These are phyloP conservation scores for Oasisia sp. DNA, from an alignment of 2,888 invertebrate species.

Conservation along the genomic window DNA sequence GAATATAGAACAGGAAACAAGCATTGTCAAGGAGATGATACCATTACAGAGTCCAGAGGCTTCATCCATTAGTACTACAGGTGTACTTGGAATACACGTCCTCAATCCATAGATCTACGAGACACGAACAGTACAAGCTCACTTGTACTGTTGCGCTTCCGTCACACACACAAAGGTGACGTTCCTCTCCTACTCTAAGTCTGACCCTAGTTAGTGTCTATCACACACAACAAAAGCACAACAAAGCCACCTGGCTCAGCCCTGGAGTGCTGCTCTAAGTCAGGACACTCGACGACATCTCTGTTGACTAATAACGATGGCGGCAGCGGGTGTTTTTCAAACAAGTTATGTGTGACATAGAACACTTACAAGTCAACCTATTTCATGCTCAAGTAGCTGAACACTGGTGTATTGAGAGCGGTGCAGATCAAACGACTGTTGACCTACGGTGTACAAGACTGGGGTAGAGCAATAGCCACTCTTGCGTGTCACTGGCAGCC, in stretches of 20 bases:
- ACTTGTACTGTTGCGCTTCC: neutral
- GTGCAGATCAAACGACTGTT: neutral
- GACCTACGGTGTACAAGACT: neutral
- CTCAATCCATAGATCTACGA: neutral
- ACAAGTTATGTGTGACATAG: neutral
- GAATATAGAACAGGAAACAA: neutral
- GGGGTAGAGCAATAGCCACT: neutral
- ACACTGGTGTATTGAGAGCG: neutral
- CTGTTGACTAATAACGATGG: neutral
- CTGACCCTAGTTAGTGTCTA: neutral
- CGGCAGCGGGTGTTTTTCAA: conserved; percentile 3
- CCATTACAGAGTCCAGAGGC: neutral
- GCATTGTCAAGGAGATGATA: no score
- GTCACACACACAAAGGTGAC: neutral
- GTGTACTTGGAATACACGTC: neutral
- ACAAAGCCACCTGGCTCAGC: neutral
- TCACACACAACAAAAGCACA: neutral
- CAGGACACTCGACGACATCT: neutral
- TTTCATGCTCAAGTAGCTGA: conserved; percentile 17
- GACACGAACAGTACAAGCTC: neutral
- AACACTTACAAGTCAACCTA: neutral
- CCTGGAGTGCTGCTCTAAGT: neutral
- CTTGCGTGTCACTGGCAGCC: neutral
- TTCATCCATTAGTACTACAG: neutral
- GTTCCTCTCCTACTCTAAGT: neutral